Percentiles rank a stretch among this genome's conserved stretches.
Evolutionary conservation across 2,797 vertebrate species (phyloP).

Genomic region (Sebastes hubbsi): DNA sequence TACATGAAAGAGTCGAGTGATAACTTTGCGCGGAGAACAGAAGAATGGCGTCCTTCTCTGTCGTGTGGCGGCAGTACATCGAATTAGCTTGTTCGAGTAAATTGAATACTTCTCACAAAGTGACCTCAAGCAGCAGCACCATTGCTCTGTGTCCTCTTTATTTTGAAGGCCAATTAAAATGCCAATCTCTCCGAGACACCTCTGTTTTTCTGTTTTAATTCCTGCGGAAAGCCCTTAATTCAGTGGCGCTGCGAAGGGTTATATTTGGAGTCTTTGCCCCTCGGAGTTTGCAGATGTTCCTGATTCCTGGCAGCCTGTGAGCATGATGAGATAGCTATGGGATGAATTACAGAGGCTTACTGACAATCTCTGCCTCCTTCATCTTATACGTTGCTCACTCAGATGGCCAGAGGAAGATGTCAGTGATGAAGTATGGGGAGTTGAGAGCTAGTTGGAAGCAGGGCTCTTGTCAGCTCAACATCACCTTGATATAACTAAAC

Average conservation of each 20-base stretch:
- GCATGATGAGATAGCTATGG: slow-evolving; percentile 25
- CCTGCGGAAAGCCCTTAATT: neutral
- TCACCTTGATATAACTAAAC: slow-evolving; percentile 54
- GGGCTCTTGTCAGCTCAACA: slow-evolving; percentile 55
- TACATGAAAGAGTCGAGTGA: neutral
- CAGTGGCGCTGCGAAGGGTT: neutral
- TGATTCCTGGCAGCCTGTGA: slow-evolving; percentile 35
- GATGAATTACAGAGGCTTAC: slow-evolving; percentile 45
- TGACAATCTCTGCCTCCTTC: slow-evolving; percentile 43
- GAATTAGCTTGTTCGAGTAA: neutral
- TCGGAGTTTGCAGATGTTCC: slow-evolving; percentile 37
- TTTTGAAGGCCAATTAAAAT: slow-evolving; percentile 1
- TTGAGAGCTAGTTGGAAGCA: slow-evolving; percentile 43
- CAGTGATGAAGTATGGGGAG: slow-evolving; percentile 59
- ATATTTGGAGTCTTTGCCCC: slow-evolving; percentile 12
- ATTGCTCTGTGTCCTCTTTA: neutral
- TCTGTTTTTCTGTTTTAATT: neutral
- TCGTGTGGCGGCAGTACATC: neutral
- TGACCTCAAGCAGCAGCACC: neutral
- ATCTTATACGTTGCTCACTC: slow-evolving; percentile 25
- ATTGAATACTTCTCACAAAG: neutral
- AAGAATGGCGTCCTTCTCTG: neutral
- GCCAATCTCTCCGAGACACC: neutral
- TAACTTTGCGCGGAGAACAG: neutral
- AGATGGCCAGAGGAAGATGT: slow-evolving; percentile 47